A percentile compares a stretch with the other conserved stretches of the same genome.
Evolutionary conservation across 2,113 vertebrate genomes (phyloP).

Genomic region (Anolis carolinensis): DNA sequence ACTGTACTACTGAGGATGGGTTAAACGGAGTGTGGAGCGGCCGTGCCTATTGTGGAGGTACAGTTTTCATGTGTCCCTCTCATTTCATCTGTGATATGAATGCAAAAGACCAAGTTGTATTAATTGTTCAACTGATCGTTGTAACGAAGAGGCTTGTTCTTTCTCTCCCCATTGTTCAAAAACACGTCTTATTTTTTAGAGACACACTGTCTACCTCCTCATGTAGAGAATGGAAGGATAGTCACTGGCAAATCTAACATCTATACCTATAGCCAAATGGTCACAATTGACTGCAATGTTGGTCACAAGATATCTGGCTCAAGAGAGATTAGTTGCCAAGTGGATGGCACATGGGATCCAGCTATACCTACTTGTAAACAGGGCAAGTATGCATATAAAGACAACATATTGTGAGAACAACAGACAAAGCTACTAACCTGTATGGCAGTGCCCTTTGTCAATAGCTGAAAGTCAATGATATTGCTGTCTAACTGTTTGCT

Average conservation of each 20-base stretch:
- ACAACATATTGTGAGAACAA: no score
- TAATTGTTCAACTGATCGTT: no score
- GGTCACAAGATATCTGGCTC: conserved; percentile 63
- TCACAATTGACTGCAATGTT: conserved; percentile 42
- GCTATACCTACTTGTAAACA: conserved; percentile 54
- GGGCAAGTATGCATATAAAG: conserved; percentile 47
- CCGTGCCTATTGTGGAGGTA: conserved; percentile 51
- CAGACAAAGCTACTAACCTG: no score
- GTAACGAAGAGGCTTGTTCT: neutral
- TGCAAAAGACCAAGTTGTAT: neutral
- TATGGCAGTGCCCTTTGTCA: no score
- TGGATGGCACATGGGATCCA: conserved; percentile 60
- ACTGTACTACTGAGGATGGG: conserved; percentile 68
- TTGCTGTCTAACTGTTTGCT: no score
- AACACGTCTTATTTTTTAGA: conserved; percentile 29
- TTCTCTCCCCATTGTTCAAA: neutral
- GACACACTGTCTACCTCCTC: conserved; percentile 20
- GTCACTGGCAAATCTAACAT: neutral
- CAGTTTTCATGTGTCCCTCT: neutral
- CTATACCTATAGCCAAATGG: conserved; percentile 36
- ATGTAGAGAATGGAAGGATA: conserved; percentile 36
- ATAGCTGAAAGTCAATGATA: no score
- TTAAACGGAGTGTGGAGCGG: conserved; percentile 59
- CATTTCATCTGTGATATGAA: neutral
- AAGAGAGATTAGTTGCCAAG: conserved; percentile 48